Evolutionary conservation across 2,888 invertebrate genomes (phyloP).

Genomic region (Brachypalpus laphriformis): DNA sequence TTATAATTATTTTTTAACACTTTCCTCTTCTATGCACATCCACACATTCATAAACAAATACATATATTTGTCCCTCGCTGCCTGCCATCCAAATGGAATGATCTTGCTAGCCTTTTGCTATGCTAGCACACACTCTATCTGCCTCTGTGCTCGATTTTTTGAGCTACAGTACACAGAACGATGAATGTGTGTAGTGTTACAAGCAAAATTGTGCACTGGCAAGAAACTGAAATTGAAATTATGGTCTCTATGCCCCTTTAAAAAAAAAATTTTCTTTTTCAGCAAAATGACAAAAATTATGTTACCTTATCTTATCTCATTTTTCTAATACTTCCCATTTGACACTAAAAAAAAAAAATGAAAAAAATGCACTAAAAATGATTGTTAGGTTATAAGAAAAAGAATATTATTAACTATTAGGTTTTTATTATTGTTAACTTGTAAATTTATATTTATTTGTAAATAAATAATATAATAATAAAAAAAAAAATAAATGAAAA

Average conservation of each 20-base stretch:
- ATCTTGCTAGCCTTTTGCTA: slow-evolving; percentile 59
- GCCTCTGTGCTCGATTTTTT: slow-evolving; percentile 61
- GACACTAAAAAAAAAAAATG: slow-evolving; percentile 50
- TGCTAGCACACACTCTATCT: slow-evolving; percentile 7
- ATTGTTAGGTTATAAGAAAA: slow-evolving; percentile 68
- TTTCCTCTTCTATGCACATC: slow-evolving; percentile 58
- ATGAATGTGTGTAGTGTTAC: slow-evolving; percentile 15
- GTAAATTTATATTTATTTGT: slow-evolving; percentile 81
- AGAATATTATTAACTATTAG: slow-evolving; percentile 67
- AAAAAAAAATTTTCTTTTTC: slow-evolving; percentile 58
- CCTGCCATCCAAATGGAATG: slow-evolving; percentile 38
- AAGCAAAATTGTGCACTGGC: slow-evolving; percentile 50
- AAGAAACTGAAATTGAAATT: slow-evolving; percentile 34
- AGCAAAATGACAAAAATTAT: slow-evolving; percentile 49
- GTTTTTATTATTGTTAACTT: slow-evolving; percentile 72
- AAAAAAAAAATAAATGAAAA: slow-evolving; percentile 78
- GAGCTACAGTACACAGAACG: slow-evolving; percentile 33
- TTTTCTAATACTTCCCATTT: slow-evolving; percentile 30
- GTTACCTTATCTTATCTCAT: slow-evolving; percentile 33
- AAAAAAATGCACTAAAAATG: slow-evolving; percentile 60
- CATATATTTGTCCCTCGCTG: slow-evolving; percentile 43
- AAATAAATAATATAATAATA: slow-evolving; percentile 81
- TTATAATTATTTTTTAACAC: slow-evolving; percentile 28
- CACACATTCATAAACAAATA: slow-evolving; percentile 1
- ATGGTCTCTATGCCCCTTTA: slow-evolving; percentile 70